Evolutionary conservation across 2,113 vertebrate species (phyloP), one percentile per base, ranked within the genome.

Genomic region (Rhynchopsitta pachyrhyncha): DNA sequence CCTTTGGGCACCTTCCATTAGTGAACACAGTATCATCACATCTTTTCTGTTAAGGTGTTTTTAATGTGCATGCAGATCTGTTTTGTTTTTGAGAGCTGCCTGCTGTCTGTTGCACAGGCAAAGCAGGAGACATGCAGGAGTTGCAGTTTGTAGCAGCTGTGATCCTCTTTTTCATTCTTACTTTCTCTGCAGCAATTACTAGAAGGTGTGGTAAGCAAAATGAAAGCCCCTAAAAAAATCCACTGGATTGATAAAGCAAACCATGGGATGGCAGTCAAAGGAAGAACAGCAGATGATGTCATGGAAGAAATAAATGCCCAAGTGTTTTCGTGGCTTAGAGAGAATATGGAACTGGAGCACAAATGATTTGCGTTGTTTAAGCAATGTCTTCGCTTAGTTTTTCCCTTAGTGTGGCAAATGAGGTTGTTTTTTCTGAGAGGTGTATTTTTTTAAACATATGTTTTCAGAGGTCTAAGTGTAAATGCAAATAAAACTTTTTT

Each of bases 241-340:
- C 97, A 98, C 41, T 99, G 99, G 99, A 94, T 99, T 53, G 96
- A 98, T 75, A 98, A 98, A 95, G 99, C 98, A 81, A 99, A 97
- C 93, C 99, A 99, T 91, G 98, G 98, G 60, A 98, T 99, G 96
- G 95, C 93, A 52, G 98, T 99, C 60, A 99, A 98, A 96, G 98
- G 98, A 74, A 96, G 98, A 91, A 80, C 98, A 25, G 93, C 98
- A 69, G 98, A 98, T 1, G 98, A 98, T 67, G 96, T 99, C 55
- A 93, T 98, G 97, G 98, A 98, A 85, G 99, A 99, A 98, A 98
- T 99, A 90, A 99, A 99, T 67, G 55, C 86, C 19, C 95, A 98
- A 18, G 98, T 99, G 82, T 97, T 99, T 75, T 95, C 94, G n/a
- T 99, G 99, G 99, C 97, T 99, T 91, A 95, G 93, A 95, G 94